phyloP scores from a whole-genome alignment of 35 echinoderm and acorn worm species.

The Hemicentrotus pulcherrimus region DNA sequence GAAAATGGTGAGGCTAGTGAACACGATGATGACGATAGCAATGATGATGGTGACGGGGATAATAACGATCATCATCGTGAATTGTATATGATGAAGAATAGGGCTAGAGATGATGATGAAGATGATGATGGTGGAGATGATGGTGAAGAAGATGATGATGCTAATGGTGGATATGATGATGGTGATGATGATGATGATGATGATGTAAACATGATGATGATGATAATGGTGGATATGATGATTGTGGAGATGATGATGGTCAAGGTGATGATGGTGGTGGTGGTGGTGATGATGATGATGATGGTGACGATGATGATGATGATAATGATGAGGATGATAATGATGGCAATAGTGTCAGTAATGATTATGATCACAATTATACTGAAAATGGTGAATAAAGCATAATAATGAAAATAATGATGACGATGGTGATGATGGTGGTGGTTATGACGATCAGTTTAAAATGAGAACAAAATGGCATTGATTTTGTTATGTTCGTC shows the following conservation, averaged over 20 bases:
- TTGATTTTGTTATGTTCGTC: no score
- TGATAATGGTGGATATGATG: slow-evolving; percentile 67
- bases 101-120: neutral
- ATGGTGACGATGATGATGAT: slow-evolving; percentile 35
- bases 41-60: no score
- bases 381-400: no score
- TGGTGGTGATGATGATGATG: neutral
- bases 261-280: slow-evolving; percentile 39
- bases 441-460: neutral
- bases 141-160: slow-evolving; percentile 63
- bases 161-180: slow-evolving; percentile 54
- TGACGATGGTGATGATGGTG: slow-evolving; percentile 55
- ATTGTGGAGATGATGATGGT: slow-evolving; percentile 65
- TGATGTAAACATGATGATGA: slow-evolving; percentile 62
- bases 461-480: neutral
- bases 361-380: neutral
- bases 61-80: no score
- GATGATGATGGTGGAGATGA: slow-evolving; percentile 57
- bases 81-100: no score
- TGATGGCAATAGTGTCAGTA: slow-evolving; percentile 49
- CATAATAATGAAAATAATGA: neutral
- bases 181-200: slow-evolving; percentile 68
- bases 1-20: no score
- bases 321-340: slow-evolving; percentile 65
- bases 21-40: no score